These are phyloP conservation scores for Pangasius sanitwongsei DNA, from an alignment of 2,797 vertebrate genomes.

Conservation along the genomic window DNA sequence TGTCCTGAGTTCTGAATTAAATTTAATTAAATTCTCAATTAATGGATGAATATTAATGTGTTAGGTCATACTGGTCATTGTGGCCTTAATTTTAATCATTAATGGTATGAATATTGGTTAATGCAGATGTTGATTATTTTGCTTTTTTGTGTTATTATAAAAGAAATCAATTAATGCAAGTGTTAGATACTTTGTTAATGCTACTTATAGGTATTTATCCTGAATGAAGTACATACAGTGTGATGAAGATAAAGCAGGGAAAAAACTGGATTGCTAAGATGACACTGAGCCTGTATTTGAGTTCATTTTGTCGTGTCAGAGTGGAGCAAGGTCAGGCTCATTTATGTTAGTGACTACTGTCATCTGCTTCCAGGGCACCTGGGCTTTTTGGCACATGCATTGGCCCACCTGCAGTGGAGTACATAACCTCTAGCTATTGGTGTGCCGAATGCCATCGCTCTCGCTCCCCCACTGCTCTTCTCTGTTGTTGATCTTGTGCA, in stretches of 20 bases:
- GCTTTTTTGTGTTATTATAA: neutral
- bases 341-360: constrained; percentile 36
- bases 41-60: neutral
- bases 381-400: constrained; percentile 39
- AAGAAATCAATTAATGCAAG: neutral
- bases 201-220: neutral
- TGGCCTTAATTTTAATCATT: neutral
- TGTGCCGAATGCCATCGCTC: neutral
- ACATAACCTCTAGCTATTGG: constrained; percentile 6
- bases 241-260: neutral
- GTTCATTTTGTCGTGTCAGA: constrained; percentile 19
- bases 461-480: constrained; percentile 10
- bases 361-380: constrained; percentile 40
- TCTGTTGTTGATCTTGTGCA: neutral
- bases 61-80: neutral
- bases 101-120: neutral
- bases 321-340: constrained; percentile 31
- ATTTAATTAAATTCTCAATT: neutral
- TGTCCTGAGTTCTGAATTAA: neutral
- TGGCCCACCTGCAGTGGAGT: constrained; percentile 25
- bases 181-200: neutral
- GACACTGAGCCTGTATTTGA: neutral
- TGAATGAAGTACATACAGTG: neutral
- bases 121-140: neutral
- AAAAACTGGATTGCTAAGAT: neutral